A percentile compares a stretch with the other conserved stretches of the same genome.
Evolutionary conservation across 1,140 invertebrate genomes (phyloP).

Genomic region (Caerostris darwini): DNA sequence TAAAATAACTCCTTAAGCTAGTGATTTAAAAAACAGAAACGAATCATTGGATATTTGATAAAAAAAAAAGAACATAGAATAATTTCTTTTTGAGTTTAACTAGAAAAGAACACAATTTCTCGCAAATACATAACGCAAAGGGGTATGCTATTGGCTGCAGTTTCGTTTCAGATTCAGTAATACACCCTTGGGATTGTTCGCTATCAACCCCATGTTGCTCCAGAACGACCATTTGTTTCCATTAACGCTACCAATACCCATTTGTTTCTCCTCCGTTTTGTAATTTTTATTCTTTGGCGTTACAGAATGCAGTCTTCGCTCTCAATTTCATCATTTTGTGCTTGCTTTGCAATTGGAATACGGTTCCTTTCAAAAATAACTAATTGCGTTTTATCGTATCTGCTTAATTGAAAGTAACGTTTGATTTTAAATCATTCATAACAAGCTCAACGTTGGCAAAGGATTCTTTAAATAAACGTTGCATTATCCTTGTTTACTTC

Average conservation of each 20-base stretch:
- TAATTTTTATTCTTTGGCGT: slow-evolving; percentile 65
- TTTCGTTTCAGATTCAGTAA: slow-evolving; percentile 67
- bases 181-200: slow-evolving; percentile 33
- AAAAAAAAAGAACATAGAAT: background rate
- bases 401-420: background rate
- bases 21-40: background rate
- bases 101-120: slow-evolving; percentile 39
- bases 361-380: background rate
- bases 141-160: slow-evolving; percentile 53
- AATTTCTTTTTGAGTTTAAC: slow-evolving; percentile 5
- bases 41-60: background rate
- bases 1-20: too few relatives aligned
- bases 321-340: slow-evolving; percentile 2
- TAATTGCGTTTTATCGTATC: background rate
- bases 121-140: slow-evolving; percentile 34
- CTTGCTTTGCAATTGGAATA: background rate
- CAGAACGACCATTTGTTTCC: slow-evolving; percentile 66
- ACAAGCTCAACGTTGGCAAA: too few relatives aligned
- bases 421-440: background rate
- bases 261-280: slow-evolving; percentile 67
- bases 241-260: slow-evolving; percentile 71
- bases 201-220: slow-evolving; percentile 65
- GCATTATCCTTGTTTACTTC: too few relatives aligned
- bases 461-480: too few relatives aligned
- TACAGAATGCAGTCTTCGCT: slow-evolving; percentile 12